These are phyloP conservation scores for Drosophila subobscura DNA, from an alignment of 1,140 invertebrate species.

Conservation along the genomic window DNA sequence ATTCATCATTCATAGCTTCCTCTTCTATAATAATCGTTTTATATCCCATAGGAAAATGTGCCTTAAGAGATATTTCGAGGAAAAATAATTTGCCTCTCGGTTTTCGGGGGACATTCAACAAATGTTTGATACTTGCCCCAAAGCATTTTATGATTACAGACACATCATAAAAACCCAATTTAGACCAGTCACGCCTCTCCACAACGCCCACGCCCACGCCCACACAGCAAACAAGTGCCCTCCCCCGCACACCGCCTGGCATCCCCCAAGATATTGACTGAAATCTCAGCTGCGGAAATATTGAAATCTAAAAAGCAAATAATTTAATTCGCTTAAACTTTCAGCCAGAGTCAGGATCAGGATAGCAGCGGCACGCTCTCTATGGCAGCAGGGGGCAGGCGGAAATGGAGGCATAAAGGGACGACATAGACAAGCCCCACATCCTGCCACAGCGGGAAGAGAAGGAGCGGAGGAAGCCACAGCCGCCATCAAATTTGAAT, in stretches of 20 bases:
- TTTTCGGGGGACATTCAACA: constrained; percentile 37
- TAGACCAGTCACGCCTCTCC: constrained; percentile 44
- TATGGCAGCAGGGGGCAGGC: neutral
- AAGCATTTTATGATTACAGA: constrained; percentile 60
- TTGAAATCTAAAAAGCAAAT: constrained; percentile 82
- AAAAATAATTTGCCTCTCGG: no score
- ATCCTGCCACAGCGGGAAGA: constrained; percentile 47
- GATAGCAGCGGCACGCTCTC: constrained; percentile 14
- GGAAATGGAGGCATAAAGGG: constrained; percentile 23
- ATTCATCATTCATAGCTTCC: neutral
- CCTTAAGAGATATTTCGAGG: constrained; percentile 7
- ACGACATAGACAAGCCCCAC: constrained; percentile 70
- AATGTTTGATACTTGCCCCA: constrained; percentile 51
- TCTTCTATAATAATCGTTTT: constrained; percentile 10
- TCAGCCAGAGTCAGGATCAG: constrained; percentile 36
- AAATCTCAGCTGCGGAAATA: constrained; percentile 80
- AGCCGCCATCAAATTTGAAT: constrained; percentile 81
- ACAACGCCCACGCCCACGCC: neutral
- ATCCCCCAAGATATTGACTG: constrained; percentile 61
- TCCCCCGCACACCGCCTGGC: neutral
- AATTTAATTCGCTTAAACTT: constrained; percentile 82
- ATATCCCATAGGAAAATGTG: neutral
- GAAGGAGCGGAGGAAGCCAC: constrained; percentile 44
- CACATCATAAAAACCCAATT: constrained; percentile 60
- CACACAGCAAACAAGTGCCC: constrained; percentile 7